Evolutionary conservation across 1,140 invertebrate species (phyloP).

Genomic region (Halesus radiatus): DNA sequence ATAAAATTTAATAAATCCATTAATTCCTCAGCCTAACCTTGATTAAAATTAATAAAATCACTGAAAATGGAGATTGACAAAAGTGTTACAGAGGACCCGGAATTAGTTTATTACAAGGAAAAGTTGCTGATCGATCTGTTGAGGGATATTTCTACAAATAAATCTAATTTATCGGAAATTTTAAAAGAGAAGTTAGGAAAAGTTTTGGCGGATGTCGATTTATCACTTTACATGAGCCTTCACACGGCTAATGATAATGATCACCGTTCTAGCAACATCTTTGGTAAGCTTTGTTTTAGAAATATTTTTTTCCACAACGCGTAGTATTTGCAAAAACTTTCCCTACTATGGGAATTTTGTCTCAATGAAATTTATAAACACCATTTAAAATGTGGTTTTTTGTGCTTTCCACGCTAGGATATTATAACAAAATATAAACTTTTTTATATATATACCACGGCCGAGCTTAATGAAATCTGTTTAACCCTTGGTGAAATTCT

Average conservation of each 20-base stretch:
- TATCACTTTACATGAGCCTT: slow-evolving; percentile 34
- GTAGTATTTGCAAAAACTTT: too few relatives aligned
- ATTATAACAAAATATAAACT: too few relatives aligned
- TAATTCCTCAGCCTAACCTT: too few relatives aligned
- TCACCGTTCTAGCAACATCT: slow-evolving; percentile 28
- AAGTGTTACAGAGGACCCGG: not conserved
- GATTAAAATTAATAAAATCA: not conserved
- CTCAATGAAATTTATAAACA: too few relatives aligned
- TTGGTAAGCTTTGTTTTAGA: slow-evolving; percentile 11
- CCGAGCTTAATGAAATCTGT: too few relatives aligned
- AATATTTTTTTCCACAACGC: not conserved
- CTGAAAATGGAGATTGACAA: slow-evolving; percentile 5
- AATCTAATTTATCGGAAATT: slow-evolving; percentile 7
- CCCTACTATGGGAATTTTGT: too few relatives aligned
- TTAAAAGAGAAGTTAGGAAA: slow-evolving; percentile 21
- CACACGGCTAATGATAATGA: slow-evolving; percentile 23
- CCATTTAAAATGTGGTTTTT: too few relatives aligned
- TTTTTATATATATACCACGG: too few relatives aligned
- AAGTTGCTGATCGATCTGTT: slow-evolving; percentile 26
- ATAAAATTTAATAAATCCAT: too few relatives aligned
- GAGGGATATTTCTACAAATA: slow-evolving; percentile 5
- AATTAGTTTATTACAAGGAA: slow-evolving; percentile 26
- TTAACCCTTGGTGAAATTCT: too few relatives aligned
- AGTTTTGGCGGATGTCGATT: slow-evolving; percentile 26
- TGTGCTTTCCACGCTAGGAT: too few relatives aligned